phyloP scores from a whole-genome alignment of 2,888 invertebrate species.

The Leptopilina myrica region DNA sequence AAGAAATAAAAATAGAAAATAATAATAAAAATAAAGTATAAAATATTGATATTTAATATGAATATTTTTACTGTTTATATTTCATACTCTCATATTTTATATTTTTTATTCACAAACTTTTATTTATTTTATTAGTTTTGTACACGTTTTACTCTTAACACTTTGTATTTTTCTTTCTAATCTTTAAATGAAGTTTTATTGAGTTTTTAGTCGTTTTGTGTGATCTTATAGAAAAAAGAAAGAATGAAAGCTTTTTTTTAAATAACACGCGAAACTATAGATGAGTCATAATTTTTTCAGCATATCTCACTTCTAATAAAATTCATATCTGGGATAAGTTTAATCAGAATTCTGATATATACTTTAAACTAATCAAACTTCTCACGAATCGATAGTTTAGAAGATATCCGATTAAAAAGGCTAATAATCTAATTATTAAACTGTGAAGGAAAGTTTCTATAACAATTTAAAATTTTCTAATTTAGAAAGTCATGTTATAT shows the following conservation, averaged over 20 bases:
- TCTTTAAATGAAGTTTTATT: constrained; percentile 10
- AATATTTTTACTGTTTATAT: not conserved
- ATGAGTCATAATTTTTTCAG: constrained; percentile 7
- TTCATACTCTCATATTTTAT: not conserved
- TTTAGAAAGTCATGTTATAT: not conserved
- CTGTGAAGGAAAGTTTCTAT: not conserved
- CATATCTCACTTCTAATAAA: constrained; percentile 5
- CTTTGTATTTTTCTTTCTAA: not conserved
- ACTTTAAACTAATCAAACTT: constrained; percentile 11
- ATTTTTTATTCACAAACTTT: too few relatives aligned
- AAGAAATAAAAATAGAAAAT: too few relatives aligned
- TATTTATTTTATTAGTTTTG: too few relatives aligned
- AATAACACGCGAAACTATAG: not conserved
- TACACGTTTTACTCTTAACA: not conserved
- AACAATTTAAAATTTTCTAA: not conserved
- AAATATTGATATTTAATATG: too few relatives aligned
- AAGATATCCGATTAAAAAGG: not conserved
- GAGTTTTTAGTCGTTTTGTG: constrained; percentile 40
- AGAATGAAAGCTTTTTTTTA: not conserved
- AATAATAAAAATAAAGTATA: too few relatives aligned
- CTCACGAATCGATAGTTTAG: constrained; percentile 26
- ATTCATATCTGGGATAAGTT: constrained; percentile 10
- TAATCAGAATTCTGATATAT: constrained; percentile 13
- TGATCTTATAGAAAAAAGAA: constrained; percentile 32
- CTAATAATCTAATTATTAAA: constrained; percentile 9